Conservation (phyloP, 2,888 invertebrate species). For the Bimastos eiseni region DNA sequence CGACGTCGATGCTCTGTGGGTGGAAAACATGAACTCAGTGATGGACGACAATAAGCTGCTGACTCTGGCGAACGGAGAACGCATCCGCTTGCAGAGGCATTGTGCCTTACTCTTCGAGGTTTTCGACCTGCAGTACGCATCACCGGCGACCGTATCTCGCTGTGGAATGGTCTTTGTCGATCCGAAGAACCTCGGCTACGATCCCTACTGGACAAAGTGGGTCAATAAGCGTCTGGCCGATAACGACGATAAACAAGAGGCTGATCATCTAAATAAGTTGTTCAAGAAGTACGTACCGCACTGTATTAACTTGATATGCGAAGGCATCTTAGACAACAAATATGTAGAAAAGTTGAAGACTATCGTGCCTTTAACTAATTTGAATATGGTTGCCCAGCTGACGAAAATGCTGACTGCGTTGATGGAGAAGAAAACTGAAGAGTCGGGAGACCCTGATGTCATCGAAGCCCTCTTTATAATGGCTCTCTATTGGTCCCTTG, state of each 20-base stretch:
- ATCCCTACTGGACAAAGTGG: slow-evolving; percentile 77
- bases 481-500: slow-evolving; percentile 82
- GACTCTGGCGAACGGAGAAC: slow-evolving; percentile 86
- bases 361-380: slow-evolving; percentile 80
- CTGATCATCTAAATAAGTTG: slow-evolving; percentile 60
- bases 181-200: slow-evolving; percentile 83
- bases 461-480: slow-evolving; percentile 76
- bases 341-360: slow-evolving; percentile 72
- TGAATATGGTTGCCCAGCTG: slow-evolving; percentile 83
- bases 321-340: slow-evolving; percentile 73
- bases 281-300: slow-evolving; percentile 78
- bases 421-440: slow-evolving; percentile 55
- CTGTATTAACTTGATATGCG: slow-evolving; percentile 73
- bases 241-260: slow-evolving; percentile 50
- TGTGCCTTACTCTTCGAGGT: slow-evolving; percentile 86
- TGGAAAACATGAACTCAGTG: slow-evolving; percentile 95
- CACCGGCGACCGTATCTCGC: slow-evolving; percentile 87
- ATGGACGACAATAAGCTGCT: slow-evolving; percentile 90
- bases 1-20: slow-evolving; percentile 91
- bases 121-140: slow-evolving; percentile 84
- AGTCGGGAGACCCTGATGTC: slow-evolving; percentile 59
- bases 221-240: slow-evolving; percentile 69
- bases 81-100: slow-evolving; percentile 79
- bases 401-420: slow-evolving; percentile 79
- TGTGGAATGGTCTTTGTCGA: slow-evolving; percentile 94